These are phyloP conservation scores for Darevskia nairensis DNA, from an alignment of 2,797 vertebrate species.

Conservation along the genomic window DNA sequence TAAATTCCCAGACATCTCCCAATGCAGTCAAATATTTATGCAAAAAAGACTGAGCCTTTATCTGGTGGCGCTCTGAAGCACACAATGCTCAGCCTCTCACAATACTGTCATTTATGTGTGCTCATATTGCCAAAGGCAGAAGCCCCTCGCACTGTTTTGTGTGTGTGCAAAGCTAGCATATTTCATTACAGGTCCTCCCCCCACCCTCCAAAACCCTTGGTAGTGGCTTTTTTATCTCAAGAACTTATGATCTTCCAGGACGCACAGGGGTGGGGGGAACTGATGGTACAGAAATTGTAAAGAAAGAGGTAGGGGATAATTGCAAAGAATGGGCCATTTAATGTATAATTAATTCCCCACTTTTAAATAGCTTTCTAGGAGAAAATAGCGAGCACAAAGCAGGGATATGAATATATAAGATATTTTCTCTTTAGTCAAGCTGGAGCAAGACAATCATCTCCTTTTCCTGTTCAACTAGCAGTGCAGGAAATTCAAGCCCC, in stretches of 20 bases:
- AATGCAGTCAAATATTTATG: constrained; percentile 74
- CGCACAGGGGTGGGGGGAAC: neutral
- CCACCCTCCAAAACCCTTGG: constrained; percentile 41
- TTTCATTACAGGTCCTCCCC: constrained; percentile 61
- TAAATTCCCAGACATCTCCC: constrained; percentile 54
- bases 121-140: constrained; percentile 71
- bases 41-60: constrained; percentile 64
- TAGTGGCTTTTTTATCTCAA: constrained; percentile 59
- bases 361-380: constrained; percentile 54
- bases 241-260: constrained; percentile 53
- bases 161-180: constrained; percentile 65
- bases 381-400: constrained; percentile 45
- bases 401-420: constrained; percentile 43
- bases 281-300: neutral
- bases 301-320: neutral
- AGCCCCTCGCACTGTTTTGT: constrained; percentile 64
- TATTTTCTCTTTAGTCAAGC: constrained; percentile 49
- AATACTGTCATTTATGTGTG: constrained; percentile 71
- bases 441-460: constrained; percentile 39
- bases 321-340: constrained; percentile 47
- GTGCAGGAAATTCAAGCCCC: constrained; percentile 48
- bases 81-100: constrained; percentile 72
- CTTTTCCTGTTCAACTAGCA: constrained; percentile 44
- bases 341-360: constrained; percentile 45
- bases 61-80: constrained; percentile 59